Evolutionary conservation across 2,888 invertebrate genomes (phyloP).

Genomic region (Hirtodrosophila confusa): DNA sequence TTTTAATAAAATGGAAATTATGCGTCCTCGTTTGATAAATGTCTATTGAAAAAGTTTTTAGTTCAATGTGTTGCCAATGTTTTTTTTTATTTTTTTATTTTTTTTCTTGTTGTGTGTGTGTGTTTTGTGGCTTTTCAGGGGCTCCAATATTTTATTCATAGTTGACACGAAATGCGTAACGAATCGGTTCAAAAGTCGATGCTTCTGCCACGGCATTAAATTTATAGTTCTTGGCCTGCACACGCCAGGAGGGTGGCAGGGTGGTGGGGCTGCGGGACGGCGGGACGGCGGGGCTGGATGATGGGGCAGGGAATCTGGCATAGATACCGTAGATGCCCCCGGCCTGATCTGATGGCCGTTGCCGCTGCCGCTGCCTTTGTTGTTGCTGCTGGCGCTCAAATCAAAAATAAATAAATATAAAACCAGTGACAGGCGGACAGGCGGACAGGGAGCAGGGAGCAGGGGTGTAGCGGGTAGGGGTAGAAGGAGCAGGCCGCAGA

Average conservation of each 20-base stretch:
- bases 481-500: background rate
- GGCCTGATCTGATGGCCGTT: conserved; percentile 36
- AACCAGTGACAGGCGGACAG: conserved; percentile 62
- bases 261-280: background rate
- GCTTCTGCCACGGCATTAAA: conserved; percentile 59
- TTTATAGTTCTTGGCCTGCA: conserved; percentile 66
- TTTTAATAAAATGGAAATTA: conserved; percentile 78
- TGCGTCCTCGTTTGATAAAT: conserved; percentile 73
- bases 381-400: conserved; percentile 49
- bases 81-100: conserved; percentile 15
- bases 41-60: conserved; percentile 71
- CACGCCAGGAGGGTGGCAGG: conserved; percentile 22
- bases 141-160: conserved; percentile 77
- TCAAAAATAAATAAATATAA: conserved; percentile 76
- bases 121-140: conserved; percentile 58
- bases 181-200: conserved; percentile 71
- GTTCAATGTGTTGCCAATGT: conserved; percentile 57
- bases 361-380: no score
- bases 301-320: background rate
- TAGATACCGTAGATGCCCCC: conserved; percentile 16
- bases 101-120: conserved; percentile 21
- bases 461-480: background rate
- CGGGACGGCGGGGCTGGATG: background rate
- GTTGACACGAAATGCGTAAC: conserved; percentile 79
- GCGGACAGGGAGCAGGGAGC: background rate